phyloP scores from a whole-genome alignment of 2,888 invertebrate species.

The Dryobota labecula region DNA sequence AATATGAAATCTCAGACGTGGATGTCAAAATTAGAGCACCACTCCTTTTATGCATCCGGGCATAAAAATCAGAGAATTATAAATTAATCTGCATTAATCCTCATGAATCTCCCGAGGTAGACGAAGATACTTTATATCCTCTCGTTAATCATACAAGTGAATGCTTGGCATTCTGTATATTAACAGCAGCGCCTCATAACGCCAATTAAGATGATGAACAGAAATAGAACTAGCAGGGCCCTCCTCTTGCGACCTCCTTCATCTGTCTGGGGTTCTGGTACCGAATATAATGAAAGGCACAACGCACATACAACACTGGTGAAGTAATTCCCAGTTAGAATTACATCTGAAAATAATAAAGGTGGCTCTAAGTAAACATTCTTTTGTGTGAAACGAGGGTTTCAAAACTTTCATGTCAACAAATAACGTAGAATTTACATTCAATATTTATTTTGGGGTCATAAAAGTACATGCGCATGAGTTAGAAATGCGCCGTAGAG shows the following conservation, averaged over 20 bases:
- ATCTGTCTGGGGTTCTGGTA: constrained; percentile 11
- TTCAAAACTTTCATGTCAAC: constrained; percentile 6
- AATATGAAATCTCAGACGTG: constrained; percentile 34
- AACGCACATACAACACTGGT: constrained; percentile 3
- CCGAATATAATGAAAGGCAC: constrained; percentile 17
- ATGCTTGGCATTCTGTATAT: constrained; percentile 42
- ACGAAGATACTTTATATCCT: constrained; percentile 47
- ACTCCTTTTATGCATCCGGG: constrained; percentile 28
- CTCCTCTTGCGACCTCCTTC: constrained; percentile 25
- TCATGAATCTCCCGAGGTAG: constrained; percentile 30
- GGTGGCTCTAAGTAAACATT: neutral
- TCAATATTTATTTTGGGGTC: constrained; percentile 40
- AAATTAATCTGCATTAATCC: constrained; percentile 51
- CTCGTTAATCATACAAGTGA: constrained; percentile 52
- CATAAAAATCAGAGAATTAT: constrained; percentile 48
- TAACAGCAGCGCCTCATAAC: constrained; percentile 49
- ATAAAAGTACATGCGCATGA: constrained; percentile 63
- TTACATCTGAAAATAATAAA: neutral
- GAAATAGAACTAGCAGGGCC: constrained; percentile 46
- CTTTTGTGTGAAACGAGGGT: neutral
- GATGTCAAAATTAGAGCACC: constrained; percentile 37
- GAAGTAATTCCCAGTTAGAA: neutral
- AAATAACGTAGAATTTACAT: constrained; percentile 22
- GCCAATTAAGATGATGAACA: constrained; percentile 59
- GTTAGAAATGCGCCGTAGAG: constrained; percentile 70